Evolutionary conservation across 1,140 invertebrate species (phyloP).

Genomic region (Drosophila repleta): DNA sequence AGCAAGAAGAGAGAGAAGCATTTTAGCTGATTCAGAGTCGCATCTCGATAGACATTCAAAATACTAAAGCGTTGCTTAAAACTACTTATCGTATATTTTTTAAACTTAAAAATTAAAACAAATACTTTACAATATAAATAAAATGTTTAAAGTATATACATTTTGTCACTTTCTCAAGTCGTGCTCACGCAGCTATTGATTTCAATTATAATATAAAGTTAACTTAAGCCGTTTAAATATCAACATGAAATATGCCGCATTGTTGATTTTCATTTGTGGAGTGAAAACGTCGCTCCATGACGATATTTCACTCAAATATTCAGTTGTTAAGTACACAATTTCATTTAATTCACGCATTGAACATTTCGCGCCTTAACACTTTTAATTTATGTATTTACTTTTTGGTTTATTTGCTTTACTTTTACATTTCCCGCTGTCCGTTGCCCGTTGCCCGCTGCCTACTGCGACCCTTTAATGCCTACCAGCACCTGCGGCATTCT

Average conservation of each 20-base stretch:
- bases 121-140: too few species aligned
- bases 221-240: not conserved
- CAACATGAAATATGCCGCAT: not conserved
- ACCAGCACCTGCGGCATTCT: conserved; percentile 71
- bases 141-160: too few species aligned
- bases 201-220: too few species aligned
- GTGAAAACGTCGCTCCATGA: not conserved
- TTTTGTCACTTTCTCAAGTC: too few species aligned
- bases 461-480: conserved; percentile 27
- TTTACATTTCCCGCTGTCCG: conserved; percentile 2
- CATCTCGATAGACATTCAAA: too few species aligned
- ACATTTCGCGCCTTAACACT: conserved; percentile 69
- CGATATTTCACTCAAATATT: conserved; percentile 31
- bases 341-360: conserved; percentile 66
- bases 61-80: too few species aligned
- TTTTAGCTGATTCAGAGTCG: too few species aligned
- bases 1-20: too few species aligned
- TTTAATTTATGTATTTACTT: conserved; percentile 80
- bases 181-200: too few species aligned
- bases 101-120: too few species aligned
- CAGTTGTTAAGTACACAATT: conserved; percentile 48
- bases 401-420: conserved; percentile 65
- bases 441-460: not conserved
- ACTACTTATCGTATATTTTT: too few species aligned
- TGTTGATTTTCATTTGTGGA: conserved; percentile 19